Base-by-base conservation (phyloP, 2,888 invertebrate species). In the Drosophila sordidapex region DNA sequence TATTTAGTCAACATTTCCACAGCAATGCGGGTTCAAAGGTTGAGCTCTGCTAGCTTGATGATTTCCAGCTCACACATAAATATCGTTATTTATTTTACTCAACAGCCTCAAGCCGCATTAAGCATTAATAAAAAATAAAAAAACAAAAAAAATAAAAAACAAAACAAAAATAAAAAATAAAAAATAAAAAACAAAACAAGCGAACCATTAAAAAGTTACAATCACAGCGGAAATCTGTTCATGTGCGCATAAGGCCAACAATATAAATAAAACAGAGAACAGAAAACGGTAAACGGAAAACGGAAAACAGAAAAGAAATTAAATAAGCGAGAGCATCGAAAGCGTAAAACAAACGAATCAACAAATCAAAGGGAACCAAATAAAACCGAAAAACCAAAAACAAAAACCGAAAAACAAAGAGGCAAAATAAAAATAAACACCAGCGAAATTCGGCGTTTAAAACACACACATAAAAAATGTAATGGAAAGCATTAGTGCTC, bases 401-500 rank as follows among this genome's bases (percentile, higher is more conserved):
- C 21, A 52, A 27, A 27, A 27, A 3, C 27, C 27, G 35, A 27
- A 27, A 27, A 27, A 61, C 13, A 48, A 68, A 49, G 66, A 48
- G 54, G 13, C 38, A 64, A 62, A 11, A 69, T 63, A 27, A 27
- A 27, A 38, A 54, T 46, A 72, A 76, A 74, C 68, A 59, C 72
- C 67, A 66, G 66, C 82, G 80, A 68, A 88, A 78, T 81, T 85
- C 71, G 84, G 74, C 84, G 72, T 82, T 81, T 86, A 81, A 81
- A 88, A 79, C 62, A 72, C 63, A 76, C 74, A 78, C 81, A 86
- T 91, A 91, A 91, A 93, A 92, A 91, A 93, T 93, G 93, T 93
- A 93, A 93, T 93, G 93, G 93, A 92, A 93, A 92, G 89, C 90
- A 92, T 91, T 92, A 91, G 90, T 88, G 88, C 87, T 87, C 90